Base-by-base conservation (phyloP, 2,113 vertebrate species). In the Paramisgurnus dabryanus region DNA sequence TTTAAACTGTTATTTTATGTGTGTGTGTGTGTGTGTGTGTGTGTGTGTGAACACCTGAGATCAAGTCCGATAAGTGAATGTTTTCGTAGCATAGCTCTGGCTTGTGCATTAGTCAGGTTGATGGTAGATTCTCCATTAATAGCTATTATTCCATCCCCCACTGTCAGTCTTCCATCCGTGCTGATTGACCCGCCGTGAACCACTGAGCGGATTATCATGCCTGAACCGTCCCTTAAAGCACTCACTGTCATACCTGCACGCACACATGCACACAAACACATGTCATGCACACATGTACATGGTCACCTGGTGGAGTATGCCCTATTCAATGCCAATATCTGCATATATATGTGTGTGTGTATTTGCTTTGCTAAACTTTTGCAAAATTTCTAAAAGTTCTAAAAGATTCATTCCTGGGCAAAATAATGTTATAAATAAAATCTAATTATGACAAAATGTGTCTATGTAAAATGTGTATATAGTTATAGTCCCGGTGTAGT, bases 211-310 rank as follows among this genome's bases (percentile, higher is more conserved):
- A 99, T 95, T 85, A 96, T 94, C 92, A 98, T 93, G 86, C 96
- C 97, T 86, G 93, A 93, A 84, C 97, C 96, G 80, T 98, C 96
- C 92, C 95, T 96, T 88, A 95, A 92, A 84, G 96, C 93, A 86
- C 95, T 98, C 82, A 99, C 96, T 68, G 96, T 96, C 96, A 99
- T 96, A 5, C 97, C 97, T 99, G 85, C 77, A 87, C 80, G 90
- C 81, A 88, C 78, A 84, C 18, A 89, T 85, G 69, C 85, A 53
- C 83, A 87, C 84, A 88, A 45, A 73, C 72, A 41, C 86, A 87
- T 88, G 86, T 87, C 53, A 58, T 72, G 34, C 7, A 60, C 70
- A 45, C 7, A 74, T 45, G 43, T 45, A 45, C 43, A 53, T 58
- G n/a, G 6, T 58, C 78, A 79, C 18, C 63, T 40, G 8, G 18